phyloP scores from a whole-genome alignment of 2,113 vertebrate species.

The Thinocorus orbignyianus region DNA sequence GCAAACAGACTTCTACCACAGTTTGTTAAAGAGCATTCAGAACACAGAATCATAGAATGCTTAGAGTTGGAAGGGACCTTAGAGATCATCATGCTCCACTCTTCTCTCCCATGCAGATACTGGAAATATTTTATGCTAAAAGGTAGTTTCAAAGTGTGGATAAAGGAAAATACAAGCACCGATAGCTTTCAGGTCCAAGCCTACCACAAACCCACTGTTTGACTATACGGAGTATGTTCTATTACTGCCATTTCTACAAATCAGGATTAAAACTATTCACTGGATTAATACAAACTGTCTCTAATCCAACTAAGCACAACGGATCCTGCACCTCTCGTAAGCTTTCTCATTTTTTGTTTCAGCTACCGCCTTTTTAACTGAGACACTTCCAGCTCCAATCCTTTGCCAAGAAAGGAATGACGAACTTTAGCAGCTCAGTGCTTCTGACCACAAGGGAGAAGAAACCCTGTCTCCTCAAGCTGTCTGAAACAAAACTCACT shows the following conservation, averaged over 20 bases:
- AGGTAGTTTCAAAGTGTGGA: not conserved
- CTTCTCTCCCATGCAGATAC: rapidly evolving
- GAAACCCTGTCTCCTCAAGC: not conserved
- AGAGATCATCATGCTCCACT: too few relatives aligned
- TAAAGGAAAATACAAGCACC: not conserved
- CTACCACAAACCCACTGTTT: not conserved
- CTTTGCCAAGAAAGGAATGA: not conserved
- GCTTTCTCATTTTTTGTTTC: not conserved
- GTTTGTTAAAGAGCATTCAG: not conserved
- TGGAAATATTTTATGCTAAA: not conserved
- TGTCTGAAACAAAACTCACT: not conserved
- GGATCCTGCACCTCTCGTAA: not conserved
- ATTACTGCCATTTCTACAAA: not conserved
- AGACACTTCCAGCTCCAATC: not conserved
- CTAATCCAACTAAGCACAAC: not conserved
- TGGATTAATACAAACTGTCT: not conserved
- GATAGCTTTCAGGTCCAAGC: not conserved
- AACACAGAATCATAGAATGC: too few relatives aligned
- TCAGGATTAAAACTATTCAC: slow-evolving; percentile 1
- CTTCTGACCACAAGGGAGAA: not conserved
- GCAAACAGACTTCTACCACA: not conserved
- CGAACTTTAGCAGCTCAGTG: not conserved
- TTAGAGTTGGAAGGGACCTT: too few relatives aligned
- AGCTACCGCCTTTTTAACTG: not conserved
- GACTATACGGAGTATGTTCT: not conserved